Conservation (phyloP, 30 jellyfish, hydroid and myxozoan species). For the Phacellophora camtschatica region DNA sequence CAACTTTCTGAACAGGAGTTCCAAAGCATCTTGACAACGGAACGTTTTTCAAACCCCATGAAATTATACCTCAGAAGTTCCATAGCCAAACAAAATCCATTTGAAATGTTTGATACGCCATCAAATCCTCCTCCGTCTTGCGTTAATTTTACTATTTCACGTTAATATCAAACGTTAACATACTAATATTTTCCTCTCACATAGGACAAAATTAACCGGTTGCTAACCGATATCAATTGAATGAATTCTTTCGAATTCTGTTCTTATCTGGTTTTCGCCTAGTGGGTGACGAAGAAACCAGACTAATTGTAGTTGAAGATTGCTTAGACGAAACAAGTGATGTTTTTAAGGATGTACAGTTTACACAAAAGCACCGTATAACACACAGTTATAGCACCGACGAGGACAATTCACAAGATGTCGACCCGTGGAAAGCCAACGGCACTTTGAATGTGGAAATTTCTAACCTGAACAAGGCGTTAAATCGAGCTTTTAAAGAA, state of each 20-base stretch:
- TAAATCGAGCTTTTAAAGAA: slow-evolving; percentile 15
- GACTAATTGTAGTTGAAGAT: slow-evolving; percentile 59
- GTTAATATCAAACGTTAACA: slow-evolving; percentile 27
- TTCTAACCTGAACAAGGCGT: slow-evolving; percentile 1
- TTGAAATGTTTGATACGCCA: no score
- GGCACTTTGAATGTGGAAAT: slow-evolving; percentile 30
- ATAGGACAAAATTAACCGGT: slow-evolving; percentile 42
- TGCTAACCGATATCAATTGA: slow-evolving; percentile 22
- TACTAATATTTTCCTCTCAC: slow-evolving; percentile 24
- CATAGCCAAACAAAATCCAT: no score
- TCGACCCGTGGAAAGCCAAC: slow-evolving; percentile 24
- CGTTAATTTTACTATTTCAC: no score
- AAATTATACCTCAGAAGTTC: no score
- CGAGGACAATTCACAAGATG: slow-evolving; percentile 8
- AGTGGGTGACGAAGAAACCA: slow-evolving; percentile 44
- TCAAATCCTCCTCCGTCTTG: no score
- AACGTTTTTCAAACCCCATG: no score
- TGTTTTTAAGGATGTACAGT: slow-evolving; percentile 16
- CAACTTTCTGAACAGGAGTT: no score
- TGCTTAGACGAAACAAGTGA: slow-evolving; percentile 42
- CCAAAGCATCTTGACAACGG: no score
- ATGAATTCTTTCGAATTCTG: slow-evolving; percentile 1
- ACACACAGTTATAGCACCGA: slow-evolving; percentile 52
- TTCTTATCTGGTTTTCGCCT: slow-evolving; percentile 67
- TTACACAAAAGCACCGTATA: slow-evolving; percentile 13